Evolutionary conservation across 2,888 invertebrate species (phyloP), one percentile per base, ranked within the genome.

Genomic region (Melinaea marsaeus): DNA sequence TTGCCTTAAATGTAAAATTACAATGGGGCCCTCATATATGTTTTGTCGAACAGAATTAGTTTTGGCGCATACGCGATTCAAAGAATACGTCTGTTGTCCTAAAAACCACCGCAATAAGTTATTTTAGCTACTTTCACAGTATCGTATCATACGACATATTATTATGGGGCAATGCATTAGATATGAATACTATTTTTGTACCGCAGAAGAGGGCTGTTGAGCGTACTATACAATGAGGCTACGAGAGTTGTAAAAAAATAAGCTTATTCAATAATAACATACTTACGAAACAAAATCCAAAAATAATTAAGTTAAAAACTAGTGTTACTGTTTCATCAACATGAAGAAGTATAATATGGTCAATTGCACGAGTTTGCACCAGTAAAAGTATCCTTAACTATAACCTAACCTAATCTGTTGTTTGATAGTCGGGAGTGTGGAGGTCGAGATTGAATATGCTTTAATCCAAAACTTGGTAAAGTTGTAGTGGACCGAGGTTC

Each of bases 351-450:
- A 1, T 58, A 65, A 42, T 58, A 71, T 13, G 65, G 78, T 4
- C 70, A 76, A 66, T 68, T 63, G 2, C 56, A 81, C 0, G 71
- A 75, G n/a, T 80, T 87, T 7, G 80, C 75, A 0, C 80, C 81
- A 66, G 83, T 89, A 0, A 86, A 74, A 2, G 90, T 89, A 72
- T 58, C 88, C 4, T 74, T 84, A 4, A 66, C 88, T 32, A 72
- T 70, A 2, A 81, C 75, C 3, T 77, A 86, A 64, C 73, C 86
- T 34, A 68, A 68, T 4, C 61, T 89, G 9, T 63, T 77, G 13
- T 66, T 89, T 4, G 80, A 77, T 62, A 88, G 89, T 2, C 77
- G 67, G 2, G 69, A 79, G 9, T 85, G 88, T 9, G 88, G 88
- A 6, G 79, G 75, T 2, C 67, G 73, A 42, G 81, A 77, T 3